phyloP scores from a whole-genome alignment of 2,113 vertebrate species.

The Strix aluco region DNA sequence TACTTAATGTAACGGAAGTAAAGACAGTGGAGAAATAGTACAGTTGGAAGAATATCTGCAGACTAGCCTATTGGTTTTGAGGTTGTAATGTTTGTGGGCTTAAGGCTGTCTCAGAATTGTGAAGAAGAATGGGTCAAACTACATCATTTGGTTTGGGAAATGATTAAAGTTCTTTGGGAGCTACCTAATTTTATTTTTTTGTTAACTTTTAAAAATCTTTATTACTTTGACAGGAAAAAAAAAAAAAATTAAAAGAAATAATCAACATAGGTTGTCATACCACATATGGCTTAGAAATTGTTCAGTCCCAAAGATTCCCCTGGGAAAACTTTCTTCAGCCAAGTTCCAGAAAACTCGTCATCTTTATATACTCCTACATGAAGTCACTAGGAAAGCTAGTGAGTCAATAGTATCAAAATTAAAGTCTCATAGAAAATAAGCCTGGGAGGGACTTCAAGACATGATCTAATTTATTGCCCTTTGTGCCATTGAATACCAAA shows the following conservation, averaged over 20 bases:
- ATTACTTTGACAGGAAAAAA: not conserved
- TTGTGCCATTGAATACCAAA: not conserved
- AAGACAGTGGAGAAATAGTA: not conserved
- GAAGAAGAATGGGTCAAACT: not conserved
- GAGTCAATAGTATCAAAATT: constrained; percentile 23
- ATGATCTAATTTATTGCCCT: constrained; percentile 15
- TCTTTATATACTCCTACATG: not conserved
- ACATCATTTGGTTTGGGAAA: not conserved
- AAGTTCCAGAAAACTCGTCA: not conserved
- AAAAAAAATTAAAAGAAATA: not conserved
- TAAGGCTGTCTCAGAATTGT: not conserved
- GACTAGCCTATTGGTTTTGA: not conserved
- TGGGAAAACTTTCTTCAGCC: not conserved
- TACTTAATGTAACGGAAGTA: not conserved
- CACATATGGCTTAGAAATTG: not conserved
- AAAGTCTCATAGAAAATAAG: constrained; percentile 12
- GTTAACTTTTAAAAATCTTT: not conserved
- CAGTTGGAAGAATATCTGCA: not conserved
- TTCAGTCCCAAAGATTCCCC: not conserved
- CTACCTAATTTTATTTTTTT: not conserved
- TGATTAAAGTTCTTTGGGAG: not conserved
- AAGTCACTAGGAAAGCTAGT: not conserved
- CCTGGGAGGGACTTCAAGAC: constrained; percentile 5
- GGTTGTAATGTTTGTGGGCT: not conserved
- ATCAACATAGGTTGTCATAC: not conserved